Conservation (phyloP, 2,797 vertebrate genomes). For the Amniataba percoides region DNA sequence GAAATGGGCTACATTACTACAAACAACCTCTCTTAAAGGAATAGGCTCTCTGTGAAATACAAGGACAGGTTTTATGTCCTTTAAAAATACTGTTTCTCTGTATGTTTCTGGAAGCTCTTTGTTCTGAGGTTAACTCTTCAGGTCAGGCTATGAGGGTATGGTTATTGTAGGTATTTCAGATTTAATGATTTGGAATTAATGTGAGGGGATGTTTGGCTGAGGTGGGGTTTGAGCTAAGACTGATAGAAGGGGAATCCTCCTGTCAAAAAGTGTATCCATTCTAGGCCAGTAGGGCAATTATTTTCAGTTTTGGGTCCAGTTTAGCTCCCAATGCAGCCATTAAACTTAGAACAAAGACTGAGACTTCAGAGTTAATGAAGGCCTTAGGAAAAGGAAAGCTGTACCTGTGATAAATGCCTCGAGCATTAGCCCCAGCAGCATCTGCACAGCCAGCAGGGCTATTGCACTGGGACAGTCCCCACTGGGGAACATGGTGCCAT, state of each 20-base stretch:
- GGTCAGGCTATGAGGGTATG: neutral
- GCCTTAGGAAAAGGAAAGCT: neutral
- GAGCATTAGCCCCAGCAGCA: slow-evolving; percentile 98
- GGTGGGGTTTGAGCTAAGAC: neutral
- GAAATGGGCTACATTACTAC: neutral
- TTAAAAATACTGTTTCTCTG: neutral
- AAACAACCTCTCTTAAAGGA: neutral
- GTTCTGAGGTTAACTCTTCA: neutral
- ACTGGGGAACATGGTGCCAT: slow-evolving; percentile 98
- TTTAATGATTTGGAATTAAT: neutral
- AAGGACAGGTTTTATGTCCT: no score
- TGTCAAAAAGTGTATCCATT: no score
- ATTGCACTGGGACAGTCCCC: slow-evolving; percentile 96
- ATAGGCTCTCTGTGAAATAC: neutral
- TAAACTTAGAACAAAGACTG: neutral
- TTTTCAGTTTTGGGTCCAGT: neutral
- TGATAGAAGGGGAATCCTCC: neutral
- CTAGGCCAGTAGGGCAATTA: neutral
- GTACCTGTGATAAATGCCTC: slow-evolving; percentile 99
- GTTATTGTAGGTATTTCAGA: neutral
- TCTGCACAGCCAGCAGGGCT: slow-evolving; percentile 95
- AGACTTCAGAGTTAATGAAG: neutral
- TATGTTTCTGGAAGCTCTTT: neutral
- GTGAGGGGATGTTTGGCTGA: neutral
- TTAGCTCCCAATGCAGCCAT: neutral